Percentiles rank a stretch among this genome's conserved stretches.
Evolutionary conservation across 2,797 vertebrate species (phyloP).

Genomic region (Morus bassanus): DNA sequence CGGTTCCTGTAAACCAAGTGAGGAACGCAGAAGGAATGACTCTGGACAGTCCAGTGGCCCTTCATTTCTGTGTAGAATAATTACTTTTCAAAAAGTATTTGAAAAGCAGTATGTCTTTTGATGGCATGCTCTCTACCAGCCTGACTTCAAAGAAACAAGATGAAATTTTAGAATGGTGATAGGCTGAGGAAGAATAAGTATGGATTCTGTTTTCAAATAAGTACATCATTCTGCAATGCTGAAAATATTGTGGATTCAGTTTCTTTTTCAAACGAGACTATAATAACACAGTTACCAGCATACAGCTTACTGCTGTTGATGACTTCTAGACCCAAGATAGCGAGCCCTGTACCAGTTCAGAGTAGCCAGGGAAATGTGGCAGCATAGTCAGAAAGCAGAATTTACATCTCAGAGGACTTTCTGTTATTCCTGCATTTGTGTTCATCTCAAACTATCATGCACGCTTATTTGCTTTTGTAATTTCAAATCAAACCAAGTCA

Average conservation of each 20-base stretch:
- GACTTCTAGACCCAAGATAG: neutral
- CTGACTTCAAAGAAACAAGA: neutral
- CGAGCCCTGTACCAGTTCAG: fast-evolving
- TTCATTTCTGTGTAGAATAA: neutral
- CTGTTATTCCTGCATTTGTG: neutral
- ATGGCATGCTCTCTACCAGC: neutral
- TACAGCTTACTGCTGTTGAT: neutral
- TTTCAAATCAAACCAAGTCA: neutral
- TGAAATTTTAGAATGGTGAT: neutral
- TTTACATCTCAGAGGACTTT: neutral
- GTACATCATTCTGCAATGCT: neutral
- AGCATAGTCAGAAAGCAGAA: neutral
- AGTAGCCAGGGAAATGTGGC: neutral
- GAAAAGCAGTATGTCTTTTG: neutral
- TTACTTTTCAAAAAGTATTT: neutral
- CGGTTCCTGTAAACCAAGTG: fast-evolving
- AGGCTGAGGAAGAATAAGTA: neutral
- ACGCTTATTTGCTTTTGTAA: neutral
- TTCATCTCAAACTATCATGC: neutral
- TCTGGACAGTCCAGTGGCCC: neutral
- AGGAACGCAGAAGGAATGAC: neutral
- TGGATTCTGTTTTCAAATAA: neutral
- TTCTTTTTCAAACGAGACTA: neutral
- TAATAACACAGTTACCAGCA: neutral
- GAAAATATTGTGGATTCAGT: neutral